These are phyloP conservation scores for Panthera uncia DNA, from an alignment of 2,113 vertebrate species.

Conservation along the genomic window DNA sequence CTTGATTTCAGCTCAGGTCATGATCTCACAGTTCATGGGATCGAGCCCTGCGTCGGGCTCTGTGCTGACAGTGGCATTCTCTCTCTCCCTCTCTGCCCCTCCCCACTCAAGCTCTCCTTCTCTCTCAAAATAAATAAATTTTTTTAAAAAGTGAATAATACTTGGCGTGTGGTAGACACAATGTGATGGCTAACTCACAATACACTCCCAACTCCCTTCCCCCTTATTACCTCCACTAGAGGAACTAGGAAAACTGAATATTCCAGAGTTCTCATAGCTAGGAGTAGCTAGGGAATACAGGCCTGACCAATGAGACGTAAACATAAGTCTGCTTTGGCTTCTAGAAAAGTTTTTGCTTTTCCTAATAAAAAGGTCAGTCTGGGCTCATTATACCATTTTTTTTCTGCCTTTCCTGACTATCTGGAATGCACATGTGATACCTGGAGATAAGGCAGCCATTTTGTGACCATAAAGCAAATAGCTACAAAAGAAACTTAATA, in stretches of 20 bases:
- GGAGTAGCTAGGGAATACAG: neutral
- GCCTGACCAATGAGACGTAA: neutral
- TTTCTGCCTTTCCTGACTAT: neutral
- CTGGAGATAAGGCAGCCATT: neutral
- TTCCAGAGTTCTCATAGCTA: neutral
- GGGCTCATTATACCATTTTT: neutral
- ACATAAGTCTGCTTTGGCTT: neutral
- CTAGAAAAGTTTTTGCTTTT: neutral
- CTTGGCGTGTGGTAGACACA: neutral
- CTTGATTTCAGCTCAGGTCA: no score
- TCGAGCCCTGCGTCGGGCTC: no score
- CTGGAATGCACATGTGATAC: constrained; percentile 20
- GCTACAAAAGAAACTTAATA: neutral
- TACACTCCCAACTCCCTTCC: neutral
- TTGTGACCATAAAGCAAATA: neutral
- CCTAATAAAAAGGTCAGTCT: neutral
- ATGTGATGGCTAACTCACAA: neutral
- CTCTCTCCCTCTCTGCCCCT: no score
- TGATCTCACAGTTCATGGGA: no score
- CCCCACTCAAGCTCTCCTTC: no score
- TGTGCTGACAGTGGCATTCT: no score
- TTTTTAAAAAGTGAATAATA: neutral
- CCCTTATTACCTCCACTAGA: neutral
- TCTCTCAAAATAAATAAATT: no score
- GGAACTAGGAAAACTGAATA: neutral